phyloP scores from a whole-genome alignment of 2,113 vertebrate genomes.

The Dasyornis broadbenti region DNA sequence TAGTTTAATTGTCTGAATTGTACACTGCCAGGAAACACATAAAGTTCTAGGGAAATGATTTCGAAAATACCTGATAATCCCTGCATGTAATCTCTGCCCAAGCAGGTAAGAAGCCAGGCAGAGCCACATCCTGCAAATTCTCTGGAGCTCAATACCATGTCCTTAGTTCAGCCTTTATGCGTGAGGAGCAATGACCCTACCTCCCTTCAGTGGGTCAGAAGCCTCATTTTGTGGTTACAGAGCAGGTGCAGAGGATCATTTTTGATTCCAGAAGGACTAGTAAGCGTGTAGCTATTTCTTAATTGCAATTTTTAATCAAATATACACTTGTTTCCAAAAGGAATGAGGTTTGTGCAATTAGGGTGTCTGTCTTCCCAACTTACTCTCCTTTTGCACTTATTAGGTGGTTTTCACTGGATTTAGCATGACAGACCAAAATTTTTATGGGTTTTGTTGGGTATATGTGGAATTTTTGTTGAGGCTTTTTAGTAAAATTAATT shows the following conservation, averaged over 20 bases:
- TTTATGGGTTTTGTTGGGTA: neutral
- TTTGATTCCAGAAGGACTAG: neutral
- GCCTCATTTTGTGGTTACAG: neutral
- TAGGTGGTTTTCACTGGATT: neutral
- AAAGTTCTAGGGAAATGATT: neutral
- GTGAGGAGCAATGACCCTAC: neutral
- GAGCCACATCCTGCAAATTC: neutral
- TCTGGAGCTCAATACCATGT: neutral
- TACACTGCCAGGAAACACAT: neutral
- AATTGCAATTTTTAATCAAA: neutral
- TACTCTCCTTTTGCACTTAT: neutral
- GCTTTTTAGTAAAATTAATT: neutral
- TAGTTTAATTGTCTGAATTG: neutral
- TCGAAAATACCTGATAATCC: neutral
- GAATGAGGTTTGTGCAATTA: neutral
- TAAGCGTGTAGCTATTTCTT: neutral
- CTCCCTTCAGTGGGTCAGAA: neutral
- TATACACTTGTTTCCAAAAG: neutral
- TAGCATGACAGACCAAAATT: neutral
- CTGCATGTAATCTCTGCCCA: neutral
- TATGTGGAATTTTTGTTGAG: neutral
- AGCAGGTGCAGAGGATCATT: neutral
- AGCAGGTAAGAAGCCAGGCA: neutral
- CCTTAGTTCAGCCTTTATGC: neutral
- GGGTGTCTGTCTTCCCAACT: neutral